These are phyloP conservation scores for Melopsittacus undulatus DNA, from an alignment of 2,797 vertebrate genomes.

Conservation along the genomic window DNA sequence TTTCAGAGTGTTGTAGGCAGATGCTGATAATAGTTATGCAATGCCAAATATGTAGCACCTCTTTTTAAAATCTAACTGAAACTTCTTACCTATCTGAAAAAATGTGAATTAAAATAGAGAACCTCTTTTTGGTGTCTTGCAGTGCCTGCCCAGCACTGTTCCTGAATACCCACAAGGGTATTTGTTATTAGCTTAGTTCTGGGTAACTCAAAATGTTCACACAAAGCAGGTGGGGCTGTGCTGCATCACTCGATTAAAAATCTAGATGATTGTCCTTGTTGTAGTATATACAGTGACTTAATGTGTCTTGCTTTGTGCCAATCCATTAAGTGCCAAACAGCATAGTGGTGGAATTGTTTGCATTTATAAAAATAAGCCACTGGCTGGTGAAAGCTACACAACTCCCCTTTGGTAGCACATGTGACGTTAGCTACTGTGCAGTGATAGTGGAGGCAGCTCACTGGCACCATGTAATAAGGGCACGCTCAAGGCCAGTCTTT, in stretches of 20 bases:
- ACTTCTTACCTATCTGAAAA: neutral
- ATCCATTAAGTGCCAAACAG: neutral
- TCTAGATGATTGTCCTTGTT: neutral
- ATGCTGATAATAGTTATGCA: neutral
- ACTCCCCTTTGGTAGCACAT: fast-evolving
- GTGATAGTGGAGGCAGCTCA: neutral
- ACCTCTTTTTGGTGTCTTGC: neutral
- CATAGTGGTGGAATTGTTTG: neutral
- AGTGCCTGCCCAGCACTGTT: neutral
- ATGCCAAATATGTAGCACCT: neutral
- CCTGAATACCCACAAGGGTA: neutral
- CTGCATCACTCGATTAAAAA: neutral
- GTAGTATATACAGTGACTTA: neutral
- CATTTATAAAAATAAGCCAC: neutral
- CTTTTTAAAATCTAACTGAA: neutral
- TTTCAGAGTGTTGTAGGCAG: neutral
- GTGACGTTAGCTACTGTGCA: neutral
- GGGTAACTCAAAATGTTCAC: neutral
- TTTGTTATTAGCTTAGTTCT: neutral
- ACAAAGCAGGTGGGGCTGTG: neutral
- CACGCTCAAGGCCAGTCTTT: neutral
- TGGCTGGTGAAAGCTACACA: neutral
- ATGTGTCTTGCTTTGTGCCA: neutral
- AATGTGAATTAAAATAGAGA: neutral
- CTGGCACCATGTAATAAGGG: neutral